Evolutionary conservation across 2,113 vertebrate genomes (phyloP).

Genomic region (Heptranchias perlo): DNA sequence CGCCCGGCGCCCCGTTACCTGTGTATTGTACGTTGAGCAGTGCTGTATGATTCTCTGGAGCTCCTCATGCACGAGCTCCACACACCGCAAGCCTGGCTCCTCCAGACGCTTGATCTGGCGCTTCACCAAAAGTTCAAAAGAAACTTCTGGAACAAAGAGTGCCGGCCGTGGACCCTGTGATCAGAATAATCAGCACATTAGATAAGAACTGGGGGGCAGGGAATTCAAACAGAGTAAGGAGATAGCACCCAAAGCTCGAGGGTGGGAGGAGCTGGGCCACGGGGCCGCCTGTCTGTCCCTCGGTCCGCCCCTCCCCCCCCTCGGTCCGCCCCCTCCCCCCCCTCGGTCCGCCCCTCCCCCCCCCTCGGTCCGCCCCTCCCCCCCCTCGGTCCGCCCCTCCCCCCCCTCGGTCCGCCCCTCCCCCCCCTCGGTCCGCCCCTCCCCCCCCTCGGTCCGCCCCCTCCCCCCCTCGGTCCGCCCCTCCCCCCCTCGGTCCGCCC

Average conservation of each 20-base stretch:
- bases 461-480: too few relatives aligned
- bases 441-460: too few relatives aligned
- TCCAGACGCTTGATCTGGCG: slow-evolving; percentile 71
- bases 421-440: too few relatives aligned
- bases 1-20: slow-evolving; percentile 48
- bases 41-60: slow-evolving; percentile 73
- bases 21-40: slow-evolving; percentile 65
- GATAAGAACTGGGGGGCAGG: neutral
- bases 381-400: too few relatives aligned
- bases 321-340: too few relatives aligned
- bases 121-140: slow-evolving; percentile 71
- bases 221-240: neutral
- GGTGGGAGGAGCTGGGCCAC: neutral
- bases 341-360: too few relatives aligned
- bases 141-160: slow-evolving; percentile 69
- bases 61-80: slow-evolving; percentile 72
- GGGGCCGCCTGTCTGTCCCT: neutral
- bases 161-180: slow-evolving; percentile 65
- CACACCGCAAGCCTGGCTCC: slow-evolving; percentile 67
- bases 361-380: too few relatives aligned
- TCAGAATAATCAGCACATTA: neutral
- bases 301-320: too few relatives aligned
- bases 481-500: too few relatives aligned
- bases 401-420: too few relatives aligned
- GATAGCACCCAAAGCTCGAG: neutral